Evolutionary conservation across 2,797 vertebrate genomes (phyloP), one percentile per base, ranked within the genome.

Genomic region (Enoplosus armatus): DNA sequence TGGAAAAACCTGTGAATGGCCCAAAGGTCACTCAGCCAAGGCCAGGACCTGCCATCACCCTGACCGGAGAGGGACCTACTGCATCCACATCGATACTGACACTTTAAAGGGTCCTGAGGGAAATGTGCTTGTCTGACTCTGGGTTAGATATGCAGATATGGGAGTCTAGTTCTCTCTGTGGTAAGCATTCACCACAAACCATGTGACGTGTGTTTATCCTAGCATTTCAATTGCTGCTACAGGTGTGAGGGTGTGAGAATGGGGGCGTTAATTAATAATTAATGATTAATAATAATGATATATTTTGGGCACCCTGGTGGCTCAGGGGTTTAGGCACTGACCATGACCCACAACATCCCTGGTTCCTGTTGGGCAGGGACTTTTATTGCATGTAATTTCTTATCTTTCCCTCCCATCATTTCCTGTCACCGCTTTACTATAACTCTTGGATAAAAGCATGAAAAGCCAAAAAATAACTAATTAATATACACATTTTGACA

Each of bases 1-100:
- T 41, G 79, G 80, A 90, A 81, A 80, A 86, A 87, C 78, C 85
- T 79, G 85, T 76, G 67, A 87, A 84, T 66, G 85, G 82, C 80
- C 77, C 70, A 82, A 75, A 83, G 66, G 85, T 87, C 87, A 62
- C 50, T 48, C 39, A 91, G 76, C 75, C 77, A 77, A 85, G 84
- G 83, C 64, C 65, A 79, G 51, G 82, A 77, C 64, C 83, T 75
- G 84, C 63, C 20, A 18, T 75, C 68, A 82, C 54, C 72, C 65
- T 85, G 80, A 90, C 89, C 82, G 61, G 48, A 60, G 59, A 67
- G 66, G 64, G 81, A 83, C 60, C 22, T 24, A 47, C 51, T 77
- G 71, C 56, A 71, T 12, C 20, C 48, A 62, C 39, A 80, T 58
- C 41, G 53, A 85, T 41, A 54, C 6, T 8, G 48, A 77, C 26